phyloP scores from a whole-genome alignment of 2,888 invertebrate genomes.

The Epiblema foenella region DNA sequence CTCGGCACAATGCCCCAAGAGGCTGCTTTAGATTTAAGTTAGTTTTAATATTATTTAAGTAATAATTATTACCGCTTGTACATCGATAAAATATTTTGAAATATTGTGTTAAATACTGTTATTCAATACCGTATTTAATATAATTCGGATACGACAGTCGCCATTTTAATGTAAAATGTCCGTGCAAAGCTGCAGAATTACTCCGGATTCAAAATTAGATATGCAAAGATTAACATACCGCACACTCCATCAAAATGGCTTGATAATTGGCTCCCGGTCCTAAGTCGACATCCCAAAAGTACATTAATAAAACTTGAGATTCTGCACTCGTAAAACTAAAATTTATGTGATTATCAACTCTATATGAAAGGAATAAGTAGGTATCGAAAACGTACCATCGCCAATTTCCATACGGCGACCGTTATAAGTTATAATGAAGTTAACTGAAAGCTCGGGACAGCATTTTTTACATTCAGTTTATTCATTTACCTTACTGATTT shows the following conservation, averaged over 20 bases:
- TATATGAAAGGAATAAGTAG: not conserved
- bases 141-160: too few species aligned
- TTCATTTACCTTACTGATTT: conserved; percentile 42
- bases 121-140: too few species aligned
- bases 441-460: conserved; percentile 23
- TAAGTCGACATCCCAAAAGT: conserved; percentile 31
- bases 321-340: not conserved
- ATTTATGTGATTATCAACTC: not conserved
- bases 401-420: not conserved
- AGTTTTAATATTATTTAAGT: too few species aligned
- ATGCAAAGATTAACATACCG: conserved; percentile 24
- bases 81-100: too few species aligned
- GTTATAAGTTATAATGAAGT: conserved; percentile 17
- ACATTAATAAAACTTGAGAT: conserved; percentile 12
- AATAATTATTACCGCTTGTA: too few species aligned
- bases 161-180: not conserved
- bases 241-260: conserved; percentile 36
- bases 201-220: conserved; percentile 12
- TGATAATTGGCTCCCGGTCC: conserved; percentile 32
- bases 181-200: not conserved
- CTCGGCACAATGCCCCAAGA: too few species aligned
- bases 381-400: not conserved
- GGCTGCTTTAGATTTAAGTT: too few species aligned
- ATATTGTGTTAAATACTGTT: too few species aligned
- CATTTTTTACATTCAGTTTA: conserved; percentile 39